Percentiles rank a stretch among this genome's conserved stretches.
phyloP scores from a whole-genome alignment of 2,113 vertebrate genomes.

The Crotalus tigris region DNA sequence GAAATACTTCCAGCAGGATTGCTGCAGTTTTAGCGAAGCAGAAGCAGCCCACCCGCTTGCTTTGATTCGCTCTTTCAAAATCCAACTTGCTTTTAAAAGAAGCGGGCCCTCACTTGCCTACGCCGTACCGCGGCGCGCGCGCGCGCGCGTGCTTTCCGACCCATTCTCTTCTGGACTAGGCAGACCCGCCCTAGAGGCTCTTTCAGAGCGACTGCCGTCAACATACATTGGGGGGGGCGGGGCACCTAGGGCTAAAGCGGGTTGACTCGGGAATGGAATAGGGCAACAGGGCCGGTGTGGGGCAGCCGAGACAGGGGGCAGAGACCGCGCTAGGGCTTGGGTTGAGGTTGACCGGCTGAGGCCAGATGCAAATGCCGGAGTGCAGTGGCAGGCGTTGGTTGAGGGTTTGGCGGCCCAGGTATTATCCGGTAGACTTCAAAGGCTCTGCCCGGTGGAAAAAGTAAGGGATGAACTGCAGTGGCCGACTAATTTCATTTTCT shows the following conservation, averaged over 20 bases:
- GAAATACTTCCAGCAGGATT: neutral
- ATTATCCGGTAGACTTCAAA: no score
- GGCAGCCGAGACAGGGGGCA: neutral
- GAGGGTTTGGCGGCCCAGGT: no score
- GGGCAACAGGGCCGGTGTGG: neutral
- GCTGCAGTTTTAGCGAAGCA: neutral
- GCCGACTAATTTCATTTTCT: neutral
- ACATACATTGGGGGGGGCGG: neutral
- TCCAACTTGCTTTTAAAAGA: neutral
- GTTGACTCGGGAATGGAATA: neutral
- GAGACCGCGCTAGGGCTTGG: neutral
- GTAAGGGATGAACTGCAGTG: neutral
- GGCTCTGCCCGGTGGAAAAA: neutral
- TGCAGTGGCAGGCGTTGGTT: no score
- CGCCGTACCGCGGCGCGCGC: neutral
- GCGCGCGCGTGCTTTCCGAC: neutral
- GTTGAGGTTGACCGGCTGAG: neutral
- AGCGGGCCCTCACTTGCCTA: neutral
- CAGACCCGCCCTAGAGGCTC: neutral
- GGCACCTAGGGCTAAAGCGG: neutral
- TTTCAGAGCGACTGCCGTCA: neutral
- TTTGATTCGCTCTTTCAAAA: neutral
- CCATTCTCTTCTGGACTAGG: neutral
- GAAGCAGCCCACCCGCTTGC: neutral
- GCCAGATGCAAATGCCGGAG: neutral